Percentiles rank a stretch among this genome's conserved stretches.
phyloP scores from a whole-genome alignment of 2,797 vertebrate species.

The Tachyglossus aculeatus region DNA sequence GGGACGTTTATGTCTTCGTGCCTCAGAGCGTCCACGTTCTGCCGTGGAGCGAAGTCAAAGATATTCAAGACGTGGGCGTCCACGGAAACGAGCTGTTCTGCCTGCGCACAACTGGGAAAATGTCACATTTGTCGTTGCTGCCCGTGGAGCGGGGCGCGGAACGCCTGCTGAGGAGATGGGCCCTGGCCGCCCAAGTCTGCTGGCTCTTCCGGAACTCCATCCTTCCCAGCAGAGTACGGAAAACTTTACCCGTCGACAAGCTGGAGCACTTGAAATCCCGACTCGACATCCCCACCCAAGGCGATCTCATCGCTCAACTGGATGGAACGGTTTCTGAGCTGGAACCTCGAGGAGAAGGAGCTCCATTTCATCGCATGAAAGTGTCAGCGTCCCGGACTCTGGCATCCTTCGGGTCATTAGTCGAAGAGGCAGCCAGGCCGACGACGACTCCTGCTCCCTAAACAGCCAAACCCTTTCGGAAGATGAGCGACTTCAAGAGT shows the following conservation, averaged over 20 bases:
- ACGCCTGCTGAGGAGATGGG: slow-evolving; percentile 89
- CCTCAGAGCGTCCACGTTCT: slow-evolving; percentile 93
- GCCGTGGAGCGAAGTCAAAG: slow-evolving; percentile 95
- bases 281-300: too few species aligned
- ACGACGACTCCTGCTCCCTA: too few species aligned
- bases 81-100: slow-evolving; percentile 92
- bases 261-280: too few species aligned
- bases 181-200: slow-evolving; percentile 82
- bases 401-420: slow-evolving; percentile 97
- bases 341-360: slow-evolving; percentile 92
- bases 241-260: too few species aligned
- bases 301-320: too few species aligned
- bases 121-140: slow-evolving; percentile 88
- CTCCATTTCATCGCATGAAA: slow-evolving; percentile 97
- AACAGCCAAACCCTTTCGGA: slow-evolving; percentile 91
- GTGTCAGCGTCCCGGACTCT: slow-evolving; percentile 94
- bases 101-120: slow-evolving; percentile 85
- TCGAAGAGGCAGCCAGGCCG: slow-evolving; percentile 96
- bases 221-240: slow-evolving; percentile 76
- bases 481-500: slow-evolving; percentile 93
- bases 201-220: slow-evolving; percentile 90
- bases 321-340: slow-evolving; percentile 85
- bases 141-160: slow-evolving; percentile 90
- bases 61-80: slow-evolving; percentile 87
- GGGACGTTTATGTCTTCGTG: slow-evolving; percentile 91